These are phyloP conservation scores for Phymatocera aterrima DNA, from an alignment of 2,888 invertebrate species.

Conservation along the genomic window DNA sequence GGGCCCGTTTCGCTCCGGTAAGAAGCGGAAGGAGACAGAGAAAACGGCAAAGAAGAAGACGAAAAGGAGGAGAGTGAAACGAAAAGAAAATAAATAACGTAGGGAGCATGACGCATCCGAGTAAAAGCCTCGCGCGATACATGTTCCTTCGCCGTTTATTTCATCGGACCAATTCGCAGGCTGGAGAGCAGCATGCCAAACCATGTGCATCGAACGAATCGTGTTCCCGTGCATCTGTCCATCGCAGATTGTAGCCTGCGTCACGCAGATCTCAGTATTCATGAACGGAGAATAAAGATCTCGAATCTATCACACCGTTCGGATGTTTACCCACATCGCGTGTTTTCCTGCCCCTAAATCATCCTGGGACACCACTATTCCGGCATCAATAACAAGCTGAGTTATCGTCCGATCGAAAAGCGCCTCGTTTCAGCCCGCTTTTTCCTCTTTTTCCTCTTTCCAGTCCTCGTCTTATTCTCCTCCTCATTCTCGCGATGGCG, in stretches of 20 bases:
- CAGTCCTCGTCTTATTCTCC: neutral
- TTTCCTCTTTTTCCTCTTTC: neutral
- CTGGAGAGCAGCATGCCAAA: too few species aligned
- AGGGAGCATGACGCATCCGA: neutral
- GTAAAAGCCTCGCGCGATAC: neutral
- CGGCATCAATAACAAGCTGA: conserved; percentile 8
- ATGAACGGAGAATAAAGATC: neutral
- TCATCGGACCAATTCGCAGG: too few species aligned
- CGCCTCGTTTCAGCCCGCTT: neutral
- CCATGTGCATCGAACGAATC: too few species aligned
- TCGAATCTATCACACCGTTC: neutral
- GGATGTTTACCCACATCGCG: neutral
- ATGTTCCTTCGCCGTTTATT: neutral
- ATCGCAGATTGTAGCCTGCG: too few species aligned
- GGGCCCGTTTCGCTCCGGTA: neutral
- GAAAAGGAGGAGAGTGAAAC: neutral
- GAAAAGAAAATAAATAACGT: neutral
- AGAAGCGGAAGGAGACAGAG: neutral
- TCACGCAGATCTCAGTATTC: neutral
- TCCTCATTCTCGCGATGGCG: neutral
- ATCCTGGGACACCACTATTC: neutral
- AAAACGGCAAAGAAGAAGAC: neutral
- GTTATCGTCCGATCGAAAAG: neutral
- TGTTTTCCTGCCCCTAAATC: neutral
- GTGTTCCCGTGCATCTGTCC: too few species aligned